These are phyloP conservation scores for Cebus imitator DNA, from an alignment of 2,113 vertebrate genomes.

Conservation along the genomic window DNA sequence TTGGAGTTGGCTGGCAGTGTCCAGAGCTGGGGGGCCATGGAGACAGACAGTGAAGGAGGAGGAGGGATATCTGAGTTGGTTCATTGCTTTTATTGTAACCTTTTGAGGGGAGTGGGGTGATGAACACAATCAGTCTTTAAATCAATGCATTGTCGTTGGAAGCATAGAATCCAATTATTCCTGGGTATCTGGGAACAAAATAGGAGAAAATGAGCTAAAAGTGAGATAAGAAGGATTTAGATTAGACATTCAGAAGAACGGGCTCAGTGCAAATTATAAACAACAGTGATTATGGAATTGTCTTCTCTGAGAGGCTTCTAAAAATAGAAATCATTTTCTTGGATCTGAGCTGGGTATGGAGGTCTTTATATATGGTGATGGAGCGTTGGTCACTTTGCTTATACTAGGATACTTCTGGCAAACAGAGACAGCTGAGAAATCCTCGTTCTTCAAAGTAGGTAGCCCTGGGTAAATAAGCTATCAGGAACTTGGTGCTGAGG, in stretches of 20 bases:
- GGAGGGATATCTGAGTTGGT: background rate
- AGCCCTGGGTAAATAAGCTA: background rate
- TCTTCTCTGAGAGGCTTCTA: conserved; percentile 30
- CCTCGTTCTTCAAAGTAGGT: background rate
- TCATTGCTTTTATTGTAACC: background rate
- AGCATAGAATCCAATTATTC: background rate
- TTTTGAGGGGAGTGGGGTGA: background rate
- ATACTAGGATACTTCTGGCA: background rate
- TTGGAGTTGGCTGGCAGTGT: background rate
- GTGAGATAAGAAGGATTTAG: background rate
- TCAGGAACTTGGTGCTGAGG: background rate
- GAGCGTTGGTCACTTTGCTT: background rate
- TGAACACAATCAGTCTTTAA: background rate
- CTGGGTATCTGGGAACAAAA: background rate
- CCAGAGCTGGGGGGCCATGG: background rate
- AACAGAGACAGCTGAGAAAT: background rate
- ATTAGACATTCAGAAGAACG: conserved; percentile 26
- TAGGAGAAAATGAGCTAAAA: background rate
- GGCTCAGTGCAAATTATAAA: background rate
- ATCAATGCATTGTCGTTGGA: background rate
- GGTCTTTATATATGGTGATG: background rate
- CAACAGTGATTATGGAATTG: background rate
- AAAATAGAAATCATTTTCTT: conserved; percentile 21
- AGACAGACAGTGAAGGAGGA: background rate
- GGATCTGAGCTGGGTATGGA: background rate